A percentile compares a stretch with the other conserved stretches of the same genome.
Conservation (phyloP, 2,113 vertebrate genomes). For the Isurus oxyrinchus region DNA sequence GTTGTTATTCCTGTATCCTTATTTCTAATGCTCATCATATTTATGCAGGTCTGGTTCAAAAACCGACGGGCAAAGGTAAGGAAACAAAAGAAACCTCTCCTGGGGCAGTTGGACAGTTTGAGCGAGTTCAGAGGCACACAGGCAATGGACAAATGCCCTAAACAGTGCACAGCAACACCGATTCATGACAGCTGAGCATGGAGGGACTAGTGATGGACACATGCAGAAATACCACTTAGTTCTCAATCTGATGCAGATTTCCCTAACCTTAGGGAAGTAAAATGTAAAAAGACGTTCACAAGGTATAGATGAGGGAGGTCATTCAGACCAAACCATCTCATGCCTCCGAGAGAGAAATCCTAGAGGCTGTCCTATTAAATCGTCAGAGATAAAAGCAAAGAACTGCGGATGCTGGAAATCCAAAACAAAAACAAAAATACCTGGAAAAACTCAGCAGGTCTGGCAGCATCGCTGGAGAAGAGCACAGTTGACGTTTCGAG, state of each 20-base stretch:
- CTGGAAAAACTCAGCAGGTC: no score
- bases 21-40: not conserved
- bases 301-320: not conserved
- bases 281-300: not conserved
- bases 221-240: constrained; percentile 50
- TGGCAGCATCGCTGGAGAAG: no score
- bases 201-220: constrained; percentile 42
- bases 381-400: not conserved
- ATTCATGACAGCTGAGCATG: constrained; percentile 47
- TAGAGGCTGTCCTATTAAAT: not conserved
- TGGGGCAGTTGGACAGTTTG: constrained; percentile 37
- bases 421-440: no score
- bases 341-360: not conserved
- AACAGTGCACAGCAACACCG: constrained; percentile 45
- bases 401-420: no score
- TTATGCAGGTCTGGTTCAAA: constrained; percentile 62
- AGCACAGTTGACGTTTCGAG: no score
- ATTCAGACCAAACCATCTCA: not conserved
- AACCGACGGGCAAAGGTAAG: constrained; percentile 58
- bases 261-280: not conserved
- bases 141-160: constrained; percentile 39
- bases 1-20: not conserved
- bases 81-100: constrained; percentile 41
- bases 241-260: not conserved
- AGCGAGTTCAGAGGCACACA: not conserved